phyloP scores from a whole-genome alignment of 2,888 invertebrate species.

The Pristionchus entomophagus region DNA sequence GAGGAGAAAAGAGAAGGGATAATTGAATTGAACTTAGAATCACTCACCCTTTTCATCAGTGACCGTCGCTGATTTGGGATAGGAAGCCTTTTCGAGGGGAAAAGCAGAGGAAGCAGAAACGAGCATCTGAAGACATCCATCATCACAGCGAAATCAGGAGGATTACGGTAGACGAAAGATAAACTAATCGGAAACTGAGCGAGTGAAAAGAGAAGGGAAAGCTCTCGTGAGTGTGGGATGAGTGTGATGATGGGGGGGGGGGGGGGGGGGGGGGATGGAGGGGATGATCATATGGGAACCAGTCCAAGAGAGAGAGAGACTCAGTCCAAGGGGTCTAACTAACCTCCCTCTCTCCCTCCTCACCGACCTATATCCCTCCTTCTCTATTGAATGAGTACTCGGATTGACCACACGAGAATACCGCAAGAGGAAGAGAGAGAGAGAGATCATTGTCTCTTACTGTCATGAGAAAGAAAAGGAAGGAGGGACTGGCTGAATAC shows the following conservation, averaged over 20 bases:
- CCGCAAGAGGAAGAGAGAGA: constrained; percentile 2
- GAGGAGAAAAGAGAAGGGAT: background rate
- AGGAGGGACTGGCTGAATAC: constrained; percentile 25
- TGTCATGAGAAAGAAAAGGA: constrained; percentile 35
- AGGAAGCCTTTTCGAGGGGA: constrained; percentile 28
- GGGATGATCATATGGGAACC: constrained; percentile 36
- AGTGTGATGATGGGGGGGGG: background rate
- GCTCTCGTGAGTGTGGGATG: background rate
- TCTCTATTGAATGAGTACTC: constrained; percentile 34
- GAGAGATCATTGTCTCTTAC: constrained; percentile 51
- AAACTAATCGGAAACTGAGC: constrained; percentile 35
- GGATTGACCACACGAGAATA: constrained; percentile 32
- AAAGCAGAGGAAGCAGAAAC: constrained; percentile 40
- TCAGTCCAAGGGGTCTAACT: too few species aligned
- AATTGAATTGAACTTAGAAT: background rate
- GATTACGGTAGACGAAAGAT: constrained; percentile 28
- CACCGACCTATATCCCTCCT: constrained; percentile 33
- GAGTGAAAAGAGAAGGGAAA: constrained; percentile 40
- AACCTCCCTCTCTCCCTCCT: background rate
- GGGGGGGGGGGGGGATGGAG: constrained; percentile 8
- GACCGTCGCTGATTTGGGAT: constrained; percentile 11
- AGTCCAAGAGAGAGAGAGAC: background rate
- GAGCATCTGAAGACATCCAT: constrained; percentile 20
- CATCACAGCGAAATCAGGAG: background rate
- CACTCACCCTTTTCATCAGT: constrained; percentile 23